Evolutionary conservation across 2,888 invertebrate species (phyloP).

Genomic region (Melipona bicolor): DNA sequence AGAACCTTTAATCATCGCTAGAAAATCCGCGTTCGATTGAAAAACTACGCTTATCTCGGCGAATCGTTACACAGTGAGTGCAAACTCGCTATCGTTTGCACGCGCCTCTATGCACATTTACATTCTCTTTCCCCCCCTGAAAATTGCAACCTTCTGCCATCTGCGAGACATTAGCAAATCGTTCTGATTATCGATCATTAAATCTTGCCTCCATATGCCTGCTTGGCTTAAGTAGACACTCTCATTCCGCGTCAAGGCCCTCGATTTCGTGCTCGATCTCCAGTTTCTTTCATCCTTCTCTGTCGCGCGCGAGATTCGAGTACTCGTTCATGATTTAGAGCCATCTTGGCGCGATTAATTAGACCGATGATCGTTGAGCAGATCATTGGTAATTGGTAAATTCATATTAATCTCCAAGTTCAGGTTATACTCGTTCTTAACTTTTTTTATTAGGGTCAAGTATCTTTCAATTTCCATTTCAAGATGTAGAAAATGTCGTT

Average conservation of each 20-base stretch:
- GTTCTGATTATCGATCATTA: conserved; percentile 63
- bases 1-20: conserved; percentile 42
- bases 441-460: no score
- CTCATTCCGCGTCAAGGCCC: conserved; percentile 53
- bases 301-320: no score
- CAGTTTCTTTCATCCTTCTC: conserved; percentile 35
- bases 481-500: no score
- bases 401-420: no score
- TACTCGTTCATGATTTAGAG: no score
- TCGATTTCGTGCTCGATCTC: conserved; percentile 54
- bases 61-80: conserved; percentile 13
- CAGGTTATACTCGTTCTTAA: no score
- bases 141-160: conserved; percentile 58
- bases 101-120: conserved; percentile 16
- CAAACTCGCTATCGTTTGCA: neutral
- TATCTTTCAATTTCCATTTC: no score
- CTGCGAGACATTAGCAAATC: conserved; percentile 54
- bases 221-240: conserved; percentile 47
- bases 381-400: no score
- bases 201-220: conserved; percentile 43
- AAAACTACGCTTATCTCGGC: conserved; percentile 32
- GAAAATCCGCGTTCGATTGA: conserved; percentile 31
- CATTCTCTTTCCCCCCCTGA: conserved; percentile 48
- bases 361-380: no score
- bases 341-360: no score